Conservation (phyloP, 2,888 invertebrate genomes). For the Plebejus argus region DNA sequence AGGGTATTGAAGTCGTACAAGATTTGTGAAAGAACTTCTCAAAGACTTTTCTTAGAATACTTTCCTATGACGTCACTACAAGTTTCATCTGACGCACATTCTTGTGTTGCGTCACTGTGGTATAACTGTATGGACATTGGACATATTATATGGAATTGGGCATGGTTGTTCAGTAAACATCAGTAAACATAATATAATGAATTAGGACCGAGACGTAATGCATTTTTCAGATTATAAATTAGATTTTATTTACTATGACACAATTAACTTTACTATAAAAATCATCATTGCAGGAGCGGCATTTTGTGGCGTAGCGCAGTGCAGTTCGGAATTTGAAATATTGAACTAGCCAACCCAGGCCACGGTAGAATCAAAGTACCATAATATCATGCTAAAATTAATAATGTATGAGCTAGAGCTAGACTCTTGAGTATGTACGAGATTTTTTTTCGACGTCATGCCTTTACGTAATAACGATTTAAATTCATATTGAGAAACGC, state of each 20-base stretch:
- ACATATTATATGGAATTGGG: neutral
- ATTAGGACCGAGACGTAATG: neutral
- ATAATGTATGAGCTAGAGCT: neutral
- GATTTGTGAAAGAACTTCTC: neutral
- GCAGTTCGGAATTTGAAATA: too few relatives aligned
- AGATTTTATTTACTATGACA: too few relatives aligned
- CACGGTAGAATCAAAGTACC: too few relatives aligned
- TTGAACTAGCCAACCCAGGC: too few relatives aligned
- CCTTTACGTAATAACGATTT: neutral
- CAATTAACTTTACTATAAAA: too few relatives aligned
- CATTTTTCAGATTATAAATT: too few relatives aligned
- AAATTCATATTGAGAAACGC: neutral
- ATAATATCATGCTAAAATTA: too few relatives aligned
- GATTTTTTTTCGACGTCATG: neutral
- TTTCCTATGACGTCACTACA: neutral
- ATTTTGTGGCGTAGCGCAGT: too few relatives aligned
- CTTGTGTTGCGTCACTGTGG: neutral
- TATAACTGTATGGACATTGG: neutral
- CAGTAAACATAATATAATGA: too few relatives aligned
- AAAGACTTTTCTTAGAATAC: neutral
- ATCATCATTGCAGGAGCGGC: too few relatives aligned
- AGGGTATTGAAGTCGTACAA: neutral
- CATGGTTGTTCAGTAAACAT: constrained; percentile 6
- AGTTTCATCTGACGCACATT: neutral
- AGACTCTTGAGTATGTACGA: neutral